Conservation (phyloP, 1,140 invertebrate genomes). For the Eumeta japonica region DNA sequence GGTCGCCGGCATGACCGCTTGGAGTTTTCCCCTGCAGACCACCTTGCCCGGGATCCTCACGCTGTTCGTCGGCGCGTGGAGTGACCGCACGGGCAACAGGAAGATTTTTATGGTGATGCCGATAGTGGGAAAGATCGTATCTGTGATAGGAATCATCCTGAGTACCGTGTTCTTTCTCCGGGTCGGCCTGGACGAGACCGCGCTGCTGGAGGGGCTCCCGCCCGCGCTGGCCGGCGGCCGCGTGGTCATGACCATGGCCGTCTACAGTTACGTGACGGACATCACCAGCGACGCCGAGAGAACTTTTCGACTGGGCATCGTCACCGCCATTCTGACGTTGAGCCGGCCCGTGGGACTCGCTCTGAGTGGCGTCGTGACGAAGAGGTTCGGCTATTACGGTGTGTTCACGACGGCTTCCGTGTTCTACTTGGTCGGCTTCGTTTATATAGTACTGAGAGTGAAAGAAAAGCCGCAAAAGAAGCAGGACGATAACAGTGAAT, state of each 20-base stretch:
- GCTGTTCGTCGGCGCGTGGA: slow-evolving; percentile 64
- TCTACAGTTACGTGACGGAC: slow-evolving; percentile 63
- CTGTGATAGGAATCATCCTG: slow-evolving; percentile 53
- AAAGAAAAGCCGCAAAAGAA: slow-evolving; percentile 40
- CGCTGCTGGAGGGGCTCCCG: slow-evolving; percentile 56
- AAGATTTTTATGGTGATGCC: slow-evolving; percentile 62
- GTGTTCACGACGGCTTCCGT: slow-evolving; percentile 47
- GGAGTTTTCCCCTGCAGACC: slow-evolving; percentile 60
- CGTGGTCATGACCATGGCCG: slow-evolving; percentile 59
- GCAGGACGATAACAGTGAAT: no score
- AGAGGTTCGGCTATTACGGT: slow-evolving; percentile 50
- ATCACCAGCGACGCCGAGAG: slow-evolving; percentile 58
- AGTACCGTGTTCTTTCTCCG: slow-evolving; percentile 58
- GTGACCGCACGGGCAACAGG: slow-evolving; percentile 60
- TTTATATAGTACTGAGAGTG: slow-evolving; percentile 46
- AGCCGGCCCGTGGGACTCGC: slow-evolving; percentile 50
- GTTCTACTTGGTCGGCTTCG: slow-evolving; percentile 48
- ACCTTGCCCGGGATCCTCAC: slow-evolving; percentile 59
- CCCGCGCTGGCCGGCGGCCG: slow-evolving; percentile 59
- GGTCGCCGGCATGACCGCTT: slow-evolving; percentile 59
- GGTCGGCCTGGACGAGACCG: slow-evolving; percentile 57
- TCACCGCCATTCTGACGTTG: slow-evolving; percentile 57
- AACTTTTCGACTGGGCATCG: slow-evolving; percentile 60
- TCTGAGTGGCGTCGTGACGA: slow-evolving; percentile 51
- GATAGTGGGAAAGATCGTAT: slow-evolving; percentile 57